phyloP scores from a whole-genome alignment of 2,797 vertebrate genomes.

The Tangara arthus region DNA sequence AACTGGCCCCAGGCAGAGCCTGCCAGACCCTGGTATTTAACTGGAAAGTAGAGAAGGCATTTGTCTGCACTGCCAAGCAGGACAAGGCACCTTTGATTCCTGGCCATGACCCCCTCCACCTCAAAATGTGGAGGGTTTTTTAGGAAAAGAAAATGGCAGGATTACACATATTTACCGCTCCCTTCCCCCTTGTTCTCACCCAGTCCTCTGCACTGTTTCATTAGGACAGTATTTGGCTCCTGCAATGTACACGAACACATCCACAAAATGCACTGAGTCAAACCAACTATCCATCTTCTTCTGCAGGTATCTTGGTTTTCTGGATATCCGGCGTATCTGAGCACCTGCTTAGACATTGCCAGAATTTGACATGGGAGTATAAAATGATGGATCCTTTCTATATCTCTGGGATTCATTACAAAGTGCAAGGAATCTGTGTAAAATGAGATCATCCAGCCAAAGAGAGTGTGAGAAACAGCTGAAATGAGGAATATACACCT shows the following conservation, averaged over 20 bases:
- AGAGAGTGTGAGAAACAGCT: background rate
- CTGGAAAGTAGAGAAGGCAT: background rate
- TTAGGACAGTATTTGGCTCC: background rate
- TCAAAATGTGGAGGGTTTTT: background rate
- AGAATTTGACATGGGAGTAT: constrained; percentile 18
- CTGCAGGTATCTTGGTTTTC: background rate
- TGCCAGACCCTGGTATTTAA: background rate
- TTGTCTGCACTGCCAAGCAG: background rate
- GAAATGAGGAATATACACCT: background rate
- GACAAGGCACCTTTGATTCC: background rate
- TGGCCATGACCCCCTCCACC: background rate
- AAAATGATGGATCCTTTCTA: constrained; percentile 34
- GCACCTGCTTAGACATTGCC: background rate
- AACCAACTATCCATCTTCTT: background rate
- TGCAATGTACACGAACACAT: background rate
- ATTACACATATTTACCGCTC: background rate
- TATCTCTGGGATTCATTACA: constrained; percentile 13
- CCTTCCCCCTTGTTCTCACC: background rate
- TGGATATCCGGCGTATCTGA: background rate
- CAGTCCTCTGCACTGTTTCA: background rate
- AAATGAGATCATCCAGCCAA: constrained; percentile 44
- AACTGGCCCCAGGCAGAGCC: background rate
- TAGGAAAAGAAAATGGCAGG: background rate
- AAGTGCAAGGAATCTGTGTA: background rate
- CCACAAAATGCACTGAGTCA: background rate